Conservation (phyloP, 2,113 vertebrate genomes). For the Geococcyx californianus region DNA sequence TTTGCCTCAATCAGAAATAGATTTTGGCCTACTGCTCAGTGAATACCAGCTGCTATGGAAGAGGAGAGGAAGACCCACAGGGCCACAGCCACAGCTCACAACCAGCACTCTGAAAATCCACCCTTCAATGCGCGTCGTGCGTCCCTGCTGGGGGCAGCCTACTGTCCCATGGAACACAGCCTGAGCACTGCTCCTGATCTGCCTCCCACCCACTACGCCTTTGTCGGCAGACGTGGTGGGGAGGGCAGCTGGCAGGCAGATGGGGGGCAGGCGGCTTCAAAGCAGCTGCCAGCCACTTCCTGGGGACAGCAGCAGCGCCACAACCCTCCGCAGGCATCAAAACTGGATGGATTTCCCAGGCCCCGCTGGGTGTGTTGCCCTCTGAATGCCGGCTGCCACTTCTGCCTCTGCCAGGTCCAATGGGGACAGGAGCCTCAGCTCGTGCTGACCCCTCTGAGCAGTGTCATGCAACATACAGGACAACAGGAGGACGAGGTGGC, state of each 20-base stretch:
- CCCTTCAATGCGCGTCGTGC: accelerated
- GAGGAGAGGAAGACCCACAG: neutral
- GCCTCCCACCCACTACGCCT: accelerated
- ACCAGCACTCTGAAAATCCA: accelerated
- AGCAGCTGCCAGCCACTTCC: neutral
- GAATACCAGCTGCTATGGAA: neutral
- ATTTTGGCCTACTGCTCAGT: neutral
- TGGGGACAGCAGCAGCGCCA: accelerated
- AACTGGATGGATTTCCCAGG: accelerated
- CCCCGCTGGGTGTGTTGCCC: accelerated
- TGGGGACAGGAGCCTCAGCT: neutral
- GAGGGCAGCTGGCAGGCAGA: constrained; percentile 36
- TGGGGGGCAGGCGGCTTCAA: neutral
- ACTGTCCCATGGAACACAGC: accelerated
- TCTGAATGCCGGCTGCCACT: neutral
- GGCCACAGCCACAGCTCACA: accelerated
- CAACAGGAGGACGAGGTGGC: neutral
- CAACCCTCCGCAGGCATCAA: accelerated
- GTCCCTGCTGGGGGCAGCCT: accelerated
- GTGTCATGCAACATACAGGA: neutral
- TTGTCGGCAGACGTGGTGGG: neutral
- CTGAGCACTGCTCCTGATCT: accelerated
- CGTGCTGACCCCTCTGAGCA: neutral
- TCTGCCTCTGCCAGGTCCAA: neutral
- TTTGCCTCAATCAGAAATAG: neutral